A percentile compares a stretch with the other conserved stretches of the same genome.
Conservation (phyloP, 1,140 invertebrate species). For the Eurosta solidaginis region DNA sequence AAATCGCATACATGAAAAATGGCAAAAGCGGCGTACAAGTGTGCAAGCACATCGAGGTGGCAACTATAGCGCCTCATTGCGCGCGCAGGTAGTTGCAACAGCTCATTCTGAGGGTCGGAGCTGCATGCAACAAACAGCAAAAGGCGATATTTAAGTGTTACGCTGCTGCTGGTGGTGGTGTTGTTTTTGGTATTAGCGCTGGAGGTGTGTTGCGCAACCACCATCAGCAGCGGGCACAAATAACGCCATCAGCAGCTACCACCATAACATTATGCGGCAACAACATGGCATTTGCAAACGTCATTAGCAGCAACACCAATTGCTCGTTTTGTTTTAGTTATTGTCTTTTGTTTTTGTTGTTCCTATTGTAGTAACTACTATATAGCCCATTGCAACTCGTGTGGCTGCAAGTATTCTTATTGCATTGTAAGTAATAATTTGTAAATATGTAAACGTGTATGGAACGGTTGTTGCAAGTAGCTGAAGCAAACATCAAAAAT, state of each 20-base stretch:
- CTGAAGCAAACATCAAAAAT: not conserved
- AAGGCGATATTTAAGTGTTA: constrained; percentile 55
- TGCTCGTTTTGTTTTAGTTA: not conserved
- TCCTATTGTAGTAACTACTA: too few relatives aligned
- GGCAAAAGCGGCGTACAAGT: not conserved
- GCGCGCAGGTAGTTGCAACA: not conserved
- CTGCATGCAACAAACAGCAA: constrained; percentile 44
- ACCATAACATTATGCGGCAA: not conserved
- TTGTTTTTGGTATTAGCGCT: not conserved
- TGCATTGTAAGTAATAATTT: not conserved
- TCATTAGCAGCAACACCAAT: constrained; percentile 20
- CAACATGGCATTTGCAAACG: constrained; percentile 6
- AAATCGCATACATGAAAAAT: constrained; percentile 3
- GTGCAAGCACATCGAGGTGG: not conserved
- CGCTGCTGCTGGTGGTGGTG: not conserved
- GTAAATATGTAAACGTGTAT: not conserved
- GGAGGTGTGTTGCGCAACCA: constrained; percentile 19
- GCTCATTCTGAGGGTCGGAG: constrained; percentile 46
- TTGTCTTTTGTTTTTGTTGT: not conserved
- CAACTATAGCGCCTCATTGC: constrained; percentile 29
- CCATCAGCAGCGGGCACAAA: not conserved
- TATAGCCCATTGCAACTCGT: not conserved
- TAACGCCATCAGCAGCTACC: not conserved
- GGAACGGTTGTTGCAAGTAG: not conserved
- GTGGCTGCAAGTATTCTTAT: not conserved